phyloP scores from a whole-genome alignment of 2,113 vertebrate genomes.

The Platycercus adscitus region DNA sequence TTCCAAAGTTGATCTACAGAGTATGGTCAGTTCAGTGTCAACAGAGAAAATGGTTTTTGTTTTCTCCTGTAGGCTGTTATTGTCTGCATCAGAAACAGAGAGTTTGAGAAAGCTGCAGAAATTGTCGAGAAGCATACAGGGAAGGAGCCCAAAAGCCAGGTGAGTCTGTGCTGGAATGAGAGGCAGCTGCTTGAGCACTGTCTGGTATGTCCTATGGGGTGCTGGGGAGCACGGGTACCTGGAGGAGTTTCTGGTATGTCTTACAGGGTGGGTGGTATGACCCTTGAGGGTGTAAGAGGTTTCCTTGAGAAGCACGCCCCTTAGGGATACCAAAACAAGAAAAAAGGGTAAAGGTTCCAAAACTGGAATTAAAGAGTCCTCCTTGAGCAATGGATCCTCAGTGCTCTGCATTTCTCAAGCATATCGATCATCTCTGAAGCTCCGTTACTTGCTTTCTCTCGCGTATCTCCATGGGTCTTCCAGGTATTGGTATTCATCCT shows the following conservation, averaged over 20 bases:
- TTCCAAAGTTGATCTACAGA: neutral
- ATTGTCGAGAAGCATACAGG: slow-evolving; percentile 80
- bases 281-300: neutral
- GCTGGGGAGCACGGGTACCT: neutral
- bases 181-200: neutral
- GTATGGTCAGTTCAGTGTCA: accelerated
- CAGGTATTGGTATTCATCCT: neutral
- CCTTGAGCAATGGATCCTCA: neutral
- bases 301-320: neutral
- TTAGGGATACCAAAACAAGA: neutral
- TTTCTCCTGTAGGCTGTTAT: slow-evolving; percentile 79
- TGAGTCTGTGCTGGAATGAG: slow-evolving; percentile 42
- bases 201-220: neutral
- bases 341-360: neutral
- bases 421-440: accelerated
- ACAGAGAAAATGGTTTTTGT: neutral
- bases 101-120: slow-evolving; percentile 84
- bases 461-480: accelerated
- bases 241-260: neutral
- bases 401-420: accelerated
- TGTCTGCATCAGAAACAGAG: slow-evolving; percentile 81
- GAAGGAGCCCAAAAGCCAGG: slow-evolving; percentile 76
- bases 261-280: neutral
- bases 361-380: neutral
- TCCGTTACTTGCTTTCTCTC: accelerated